Base-by-base conservation (phyloP, 2,888 invertebrate species). In the Suillia variegata region DNA sequence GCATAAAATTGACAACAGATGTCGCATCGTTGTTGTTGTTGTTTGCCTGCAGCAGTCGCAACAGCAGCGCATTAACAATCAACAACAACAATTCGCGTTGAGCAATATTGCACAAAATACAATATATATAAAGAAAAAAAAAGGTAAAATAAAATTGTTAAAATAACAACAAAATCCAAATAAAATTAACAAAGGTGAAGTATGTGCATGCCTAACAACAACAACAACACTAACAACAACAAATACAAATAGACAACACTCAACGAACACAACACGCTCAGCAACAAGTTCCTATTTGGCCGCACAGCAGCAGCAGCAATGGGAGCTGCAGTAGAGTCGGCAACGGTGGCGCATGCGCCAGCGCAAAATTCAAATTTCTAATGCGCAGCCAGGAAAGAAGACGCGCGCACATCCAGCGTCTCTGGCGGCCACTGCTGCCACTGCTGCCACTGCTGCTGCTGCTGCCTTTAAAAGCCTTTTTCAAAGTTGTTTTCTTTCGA, bases 1-100 rank as follows among this genome's bases (percentile, higher is more conserved):
- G 17, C 45, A 45, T 45, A 45, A 56, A 56, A 50, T 33, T 50
- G 56, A 50, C 56, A 38, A 56, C 56, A 56, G 56, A 49, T 56
- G 56, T 22, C 50, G n/a, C n/a, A n/a, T n/a, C n/a, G 49, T 38
- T 49, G 54, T 33, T 34, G 34, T 34, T 50, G 38, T 38, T 38
- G n/a, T 38, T 26, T 38, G 38, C 12, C 5, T 31, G 31, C n/a
- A 38, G 38, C 38, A 13, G 54, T 38, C 26, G 34, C 34, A 38
- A n/a, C 45, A 45, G 20, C 18, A 18, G 17, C 45, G 26, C 10
- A 45, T 17, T 20, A 17, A 45, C 4, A 4, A n/a, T n/a, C 13
- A 38, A n/a, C 38, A 38, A 38, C 31, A 38, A 26, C 5, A 10
- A 4, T 45, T 26, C 42, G 53, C 53, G 22, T 38, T n/a, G 42